Conservation (phyloP, 2,797 vertebrate species). For the Anas flavirostris region DNA sequence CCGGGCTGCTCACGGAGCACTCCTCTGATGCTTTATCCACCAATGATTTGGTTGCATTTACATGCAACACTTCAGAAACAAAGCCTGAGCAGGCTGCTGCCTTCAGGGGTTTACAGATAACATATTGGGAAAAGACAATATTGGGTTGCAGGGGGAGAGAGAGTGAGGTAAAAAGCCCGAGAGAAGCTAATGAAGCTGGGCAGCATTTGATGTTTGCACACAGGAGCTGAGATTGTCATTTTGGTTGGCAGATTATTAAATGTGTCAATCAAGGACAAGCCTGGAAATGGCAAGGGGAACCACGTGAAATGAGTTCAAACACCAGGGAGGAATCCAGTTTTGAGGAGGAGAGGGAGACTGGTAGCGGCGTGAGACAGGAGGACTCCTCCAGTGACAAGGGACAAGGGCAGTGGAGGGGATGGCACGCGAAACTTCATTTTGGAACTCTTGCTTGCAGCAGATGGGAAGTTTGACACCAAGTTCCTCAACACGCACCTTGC, state of each 20-base stretch:
- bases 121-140: neutral
- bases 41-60: neutral
- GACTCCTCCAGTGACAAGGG: neutral
- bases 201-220: neutral
- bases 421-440: neutral
- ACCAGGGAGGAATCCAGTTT: neutral
- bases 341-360: neutral
- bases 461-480: neutral
- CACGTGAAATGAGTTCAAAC: neutral
- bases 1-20: neutral
- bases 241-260: constrained; percentile 25
- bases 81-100: neutral
- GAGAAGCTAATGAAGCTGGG: constrained; percentile 2
- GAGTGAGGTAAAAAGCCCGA: neutral
- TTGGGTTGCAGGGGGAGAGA: neutral
- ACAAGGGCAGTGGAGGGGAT: neutral
- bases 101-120: neutral
- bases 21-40: rapidly evolving
- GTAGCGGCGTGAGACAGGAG: neutral
- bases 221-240: neutral
- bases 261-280: constrained; percentile 7
- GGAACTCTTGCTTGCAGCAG: neutral
- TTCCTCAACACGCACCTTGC: rapidly evolving
- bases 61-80: rapidly evolving
- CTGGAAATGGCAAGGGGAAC: constrained; percentile 17